Percentiles rank a stretch among this genome's conserved stretches.
phyloP scores from a whole-genome alignment of 2,797 vertebrate genomes.

The Myotis daubentonii region DNA sequence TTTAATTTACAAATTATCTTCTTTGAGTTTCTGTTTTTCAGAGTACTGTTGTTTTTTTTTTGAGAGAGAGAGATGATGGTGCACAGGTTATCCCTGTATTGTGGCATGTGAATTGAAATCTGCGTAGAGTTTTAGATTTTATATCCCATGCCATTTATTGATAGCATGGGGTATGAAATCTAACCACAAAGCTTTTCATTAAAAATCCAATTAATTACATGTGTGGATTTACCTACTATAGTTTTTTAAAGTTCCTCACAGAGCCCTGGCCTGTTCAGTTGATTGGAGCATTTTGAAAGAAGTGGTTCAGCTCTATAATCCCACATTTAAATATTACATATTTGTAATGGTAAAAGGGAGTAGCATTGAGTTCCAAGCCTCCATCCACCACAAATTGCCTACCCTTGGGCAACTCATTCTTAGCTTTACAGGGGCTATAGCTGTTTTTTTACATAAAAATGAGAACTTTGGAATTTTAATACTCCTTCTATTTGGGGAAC shows the following conservation, averaged over 20 bases:
- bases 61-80: background rate
- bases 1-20: conserved; percentile 38
- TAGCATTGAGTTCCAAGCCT: background rate
- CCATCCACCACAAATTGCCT: background rate
- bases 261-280: background rate
- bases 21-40: conserved; percentile 55
- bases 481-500: background rate
- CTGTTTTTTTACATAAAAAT: conserved; percentile 23
- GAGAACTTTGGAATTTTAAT: conserved; percentile 19
- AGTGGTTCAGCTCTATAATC: background rate
- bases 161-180: background rate
- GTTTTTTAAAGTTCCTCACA: conserved; percentile 19
- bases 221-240: conserved; percentile 1
- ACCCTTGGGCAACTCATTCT: background rate
- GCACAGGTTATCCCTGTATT: background rate
- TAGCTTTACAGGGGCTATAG: background rate
- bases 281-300: background rate
- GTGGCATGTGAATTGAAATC: background rate
- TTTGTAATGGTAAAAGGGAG: background rate
- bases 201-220: background rate
- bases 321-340: background rate
- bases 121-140: conserved; percentile 3
- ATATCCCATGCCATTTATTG: background rate
- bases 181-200: conserved; percentile 52
- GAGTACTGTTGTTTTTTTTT: conserved; percentile 31